These are phyloP conservation scores for Uromys caudimaculatus DNA, from an alignment of 2,797 vertebrate genomes.

Conservation along the genomic window DNA sequence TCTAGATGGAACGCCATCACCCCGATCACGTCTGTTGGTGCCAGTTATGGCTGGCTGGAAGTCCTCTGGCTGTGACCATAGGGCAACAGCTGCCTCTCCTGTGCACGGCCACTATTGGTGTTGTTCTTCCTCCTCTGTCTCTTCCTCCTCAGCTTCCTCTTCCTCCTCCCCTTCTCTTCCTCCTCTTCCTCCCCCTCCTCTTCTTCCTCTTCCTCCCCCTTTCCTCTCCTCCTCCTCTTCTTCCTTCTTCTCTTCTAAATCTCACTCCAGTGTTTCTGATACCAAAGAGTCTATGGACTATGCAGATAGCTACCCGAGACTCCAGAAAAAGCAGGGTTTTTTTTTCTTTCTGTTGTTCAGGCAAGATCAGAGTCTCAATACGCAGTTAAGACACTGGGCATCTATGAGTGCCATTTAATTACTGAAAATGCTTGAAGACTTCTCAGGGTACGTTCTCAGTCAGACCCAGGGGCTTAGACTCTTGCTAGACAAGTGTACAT, in stretches of 20 bases:
- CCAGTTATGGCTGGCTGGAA: neutral
- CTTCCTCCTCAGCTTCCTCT: neutral
- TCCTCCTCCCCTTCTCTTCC: too few species aligned
- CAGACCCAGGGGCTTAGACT: neutral
- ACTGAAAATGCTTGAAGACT: neutral
- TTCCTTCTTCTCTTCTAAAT: neutral
- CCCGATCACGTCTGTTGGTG: too few species aligned
- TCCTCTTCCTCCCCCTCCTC: neutral
- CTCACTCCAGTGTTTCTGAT: neutral
- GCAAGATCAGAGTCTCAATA: neutral
- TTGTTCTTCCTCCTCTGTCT: neutral
- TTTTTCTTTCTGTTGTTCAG: neutral
- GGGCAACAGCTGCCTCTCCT: neutral
- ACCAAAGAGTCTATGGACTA: neutral
- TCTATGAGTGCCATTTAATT: neutral
- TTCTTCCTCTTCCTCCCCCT: neutral
- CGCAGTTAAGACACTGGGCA: neutral
- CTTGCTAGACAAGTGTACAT: neutral
- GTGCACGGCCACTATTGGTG: neutral
- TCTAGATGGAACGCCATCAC: neutral
- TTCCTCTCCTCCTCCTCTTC: neutral
- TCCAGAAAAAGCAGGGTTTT: neutral
- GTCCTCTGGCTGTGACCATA: neutral
- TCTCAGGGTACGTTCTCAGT: neutral
- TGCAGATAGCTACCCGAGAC: neutral